Evolutionary conservation across 2,113 vertebrate genomes (phyloP).

Genomic region (Paraplagusia blochii): DNA sequence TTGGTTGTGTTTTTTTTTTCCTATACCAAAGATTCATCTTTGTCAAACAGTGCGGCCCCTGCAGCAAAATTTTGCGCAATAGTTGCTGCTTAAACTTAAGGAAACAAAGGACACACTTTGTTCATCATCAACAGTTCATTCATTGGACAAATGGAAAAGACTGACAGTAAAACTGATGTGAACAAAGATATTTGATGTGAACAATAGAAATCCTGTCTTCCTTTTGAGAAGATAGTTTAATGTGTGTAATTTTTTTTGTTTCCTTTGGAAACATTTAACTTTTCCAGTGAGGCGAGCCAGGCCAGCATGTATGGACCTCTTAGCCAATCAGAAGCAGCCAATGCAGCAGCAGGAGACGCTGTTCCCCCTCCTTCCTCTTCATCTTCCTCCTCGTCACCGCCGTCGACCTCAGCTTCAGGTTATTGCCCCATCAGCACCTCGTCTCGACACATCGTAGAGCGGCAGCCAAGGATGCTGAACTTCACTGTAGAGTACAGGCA

Average conservation of each 20-base stretch:
- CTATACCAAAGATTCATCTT: no score
- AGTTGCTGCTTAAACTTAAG: conserved; percentile 49
- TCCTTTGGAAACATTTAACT: conserved; percentile 73
- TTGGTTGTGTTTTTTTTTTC: no score
- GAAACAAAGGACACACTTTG: conserved; percentile 64
- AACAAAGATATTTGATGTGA: neutral
- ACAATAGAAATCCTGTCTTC: neutral
- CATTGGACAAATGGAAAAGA: conserved; percentile 35
- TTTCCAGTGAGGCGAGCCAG: conserved; percentile 81
- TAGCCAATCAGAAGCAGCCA: conserved; percentile 66
- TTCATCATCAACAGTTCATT: conserved; percentile 52
- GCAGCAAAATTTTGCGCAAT: conserved; percentile 49
- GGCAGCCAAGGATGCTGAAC: conserved; percentile 93
- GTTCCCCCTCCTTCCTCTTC: conserved; percentile 63
- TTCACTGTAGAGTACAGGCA: conserved; percentile 97
- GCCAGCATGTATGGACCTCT: conserved; percentile 66
- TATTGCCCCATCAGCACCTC: conserved; percentile 87
- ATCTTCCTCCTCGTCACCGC: conserved; percentile 76
- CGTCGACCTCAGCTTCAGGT: conserved; percentile 80
- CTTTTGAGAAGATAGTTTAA: neutral
- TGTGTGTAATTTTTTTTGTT: neutral
- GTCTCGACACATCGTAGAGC: conserved; percentile 91
- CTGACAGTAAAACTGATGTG: neutral
- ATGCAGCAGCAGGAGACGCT: conserved; percentile 50
- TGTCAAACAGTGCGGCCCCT: conserved; percentile 21